Conservation (phyloP, 1,140 invertebrate species). For the Lithobius niger region DNA sequence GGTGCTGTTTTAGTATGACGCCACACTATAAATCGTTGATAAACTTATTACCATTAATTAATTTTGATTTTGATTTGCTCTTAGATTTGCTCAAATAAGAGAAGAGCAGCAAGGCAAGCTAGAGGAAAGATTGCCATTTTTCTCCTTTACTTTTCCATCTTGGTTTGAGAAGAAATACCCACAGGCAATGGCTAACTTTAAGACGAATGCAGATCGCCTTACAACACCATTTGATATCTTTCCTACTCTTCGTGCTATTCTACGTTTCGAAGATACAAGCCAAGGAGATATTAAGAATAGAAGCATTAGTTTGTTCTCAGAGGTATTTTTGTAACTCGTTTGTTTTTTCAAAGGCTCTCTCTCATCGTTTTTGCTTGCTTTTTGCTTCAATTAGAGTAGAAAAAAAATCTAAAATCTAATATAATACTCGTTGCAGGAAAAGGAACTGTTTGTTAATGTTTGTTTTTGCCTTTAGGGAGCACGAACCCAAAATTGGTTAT, state of each 20-base stretch:
- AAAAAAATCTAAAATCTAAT: too few relatives aligned
- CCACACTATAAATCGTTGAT: too few relatives aligned
- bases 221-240: slow-evolving; percentile 71
- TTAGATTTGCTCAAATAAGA: slow-evolving; percentile 54
- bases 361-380: too few relatives aligned
- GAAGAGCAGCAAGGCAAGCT: slow-evolving; percentile 76
- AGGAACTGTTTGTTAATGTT: too few relatives aligned
- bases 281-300: slow-evolving; percentile 41
- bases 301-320: slow-evolving; percentile 53
- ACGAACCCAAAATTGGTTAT: too few relatives aligned
- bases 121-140: slow-evolving; percentile 75
- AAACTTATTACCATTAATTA: too few relatives aligned
- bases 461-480: too few relatives aligned
- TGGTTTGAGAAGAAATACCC: slow-evolving; percentile 47
- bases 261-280: slow-evolving; percentile 37
- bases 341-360: too few relatives aligned
- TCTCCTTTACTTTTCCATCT: slow-evolving; percentile 59
- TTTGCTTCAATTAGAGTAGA: too few relatives aligned
- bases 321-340: too few relatives aligned
- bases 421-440: too few relatives aligned
- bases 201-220: slow-evolving; percentile 48
- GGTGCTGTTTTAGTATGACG: too few relatives aligned
- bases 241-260: slow-evolving; percentile 48
- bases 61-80: background rate
- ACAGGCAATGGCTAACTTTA: slow-evolving; percentile 46